These are phyloP conservation scores for Neelides folsomi DNA, from an alignment of 2,888 invertebrate species.

Conservation along the genomic window DNA sequence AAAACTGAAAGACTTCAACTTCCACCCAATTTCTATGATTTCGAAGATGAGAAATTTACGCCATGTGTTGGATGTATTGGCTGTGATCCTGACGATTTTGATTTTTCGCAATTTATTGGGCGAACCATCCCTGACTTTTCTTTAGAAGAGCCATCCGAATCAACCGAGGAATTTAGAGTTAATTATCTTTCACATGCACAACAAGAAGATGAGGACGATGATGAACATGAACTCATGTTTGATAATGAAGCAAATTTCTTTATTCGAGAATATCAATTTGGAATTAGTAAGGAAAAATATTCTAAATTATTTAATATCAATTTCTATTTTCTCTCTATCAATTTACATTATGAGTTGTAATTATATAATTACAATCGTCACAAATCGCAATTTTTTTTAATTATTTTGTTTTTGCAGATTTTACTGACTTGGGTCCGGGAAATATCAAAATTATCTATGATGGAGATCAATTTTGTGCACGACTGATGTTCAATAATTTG, in stretches of 20 bases:
- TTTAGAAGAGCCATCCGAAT: conserved; percentile 13
- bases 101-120: conserved; percentile 11
- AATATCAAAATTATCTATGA: conserved; percentile 19
- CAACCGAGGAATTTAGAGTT: background rate
- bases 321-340: background rate
- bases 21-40: background rate
- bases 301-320: background rate
- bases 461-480: conserved; percentile 22
- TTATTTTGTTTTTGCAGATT: no score
- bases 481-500: conserved; percentile 10
- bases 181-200: conserved; percentile 9
- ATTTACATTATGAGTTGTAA: background rate
- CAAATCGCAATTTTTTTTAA: no score
- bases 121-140: conserved; percentile 3
- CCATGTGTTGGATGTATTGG: conserved; percentile 17
- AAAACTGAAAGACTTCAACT: conserved; percentile 7
- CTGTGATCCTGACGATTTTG: conserved; percentile 21
- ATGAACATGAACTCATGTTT: conserved; percentile 25
- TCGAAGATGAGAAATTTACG: conserved; percentile 2
- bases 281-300: conserved; percentile 1
- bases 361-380: background rate
- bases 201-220: conserved; percentile 19
- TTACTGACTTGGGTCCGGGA: conserved; percentile 19
- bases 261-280: conserved; percentile 9
- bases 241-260: conserved; percentile 17